These are phyloP conservation scores for Phytoseiulus persimilis DNA, from an alignment of 2,888 invertebrate species.

Conservation along the genomic window DNA sequence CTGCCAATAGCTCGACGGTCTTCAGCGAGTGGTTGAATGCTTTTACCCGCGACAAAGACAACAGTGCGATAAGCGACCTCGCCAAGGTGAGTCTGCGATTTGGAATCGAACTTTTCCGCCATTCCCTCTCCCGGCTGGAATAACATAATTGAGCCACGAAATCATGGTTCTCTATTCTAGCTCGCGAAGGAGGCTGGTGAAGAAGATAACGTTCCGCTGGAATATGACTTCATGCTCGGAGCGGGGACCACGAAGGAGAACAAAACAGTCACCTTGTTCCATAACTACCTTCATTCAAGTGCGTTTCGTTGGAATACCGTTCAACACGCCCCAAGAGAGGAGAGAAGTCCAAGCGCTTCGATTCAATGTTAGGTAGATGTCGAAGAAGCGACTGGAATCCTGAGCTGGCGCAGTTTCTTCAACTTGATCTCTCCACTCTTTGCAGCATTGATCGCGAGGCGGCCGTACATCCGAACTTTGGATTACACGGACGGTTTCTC, in stretches of 20 bases:
- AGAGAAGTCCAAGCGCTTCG: no score
- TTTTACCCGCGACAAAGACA: background rate
- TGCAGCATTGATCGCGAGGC: slow-evolving; percentile 10
- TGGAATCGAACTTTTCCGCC: no score
- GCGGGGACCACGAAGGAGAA: slow-evolving; percentile 6
- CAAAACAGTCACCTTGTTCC: background rate
- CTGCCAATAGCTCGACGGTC: background rate
- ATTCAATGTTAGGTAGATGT: no score
- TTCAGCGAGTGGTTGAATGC: background rate
- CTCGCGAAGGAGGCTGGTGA: background rate
- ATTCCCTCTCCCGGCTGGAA: no score
- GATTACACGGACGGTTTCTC: slow-evolving; percentile 45
- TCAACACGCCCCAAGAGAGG: no score
- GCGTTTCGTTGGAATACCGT: background rate
- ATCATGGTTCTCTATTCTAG: background rate
- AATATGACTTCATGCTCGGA: slow-evolving; percentile 11
- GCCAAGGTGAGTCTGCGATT: background rate
- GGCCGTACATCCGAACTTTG: slow-evolving; percentile 42
- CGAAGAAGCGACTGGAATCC: no score
- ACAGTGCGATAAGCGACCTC: background rate
- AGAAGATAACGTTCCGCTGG: background rate
- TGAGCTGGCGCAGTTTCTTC: background rate
- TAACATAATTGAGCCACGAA: no score
- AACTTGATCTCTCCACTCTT: background rate
- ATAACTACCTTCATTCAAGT: slow-evolving; percentile 22